A percentile compares a stretch with the other conserved stretches of the same genome.
Conservation (phyloP, 2,888 invertebrate genomes). For the Busseola fusca region DNA sequence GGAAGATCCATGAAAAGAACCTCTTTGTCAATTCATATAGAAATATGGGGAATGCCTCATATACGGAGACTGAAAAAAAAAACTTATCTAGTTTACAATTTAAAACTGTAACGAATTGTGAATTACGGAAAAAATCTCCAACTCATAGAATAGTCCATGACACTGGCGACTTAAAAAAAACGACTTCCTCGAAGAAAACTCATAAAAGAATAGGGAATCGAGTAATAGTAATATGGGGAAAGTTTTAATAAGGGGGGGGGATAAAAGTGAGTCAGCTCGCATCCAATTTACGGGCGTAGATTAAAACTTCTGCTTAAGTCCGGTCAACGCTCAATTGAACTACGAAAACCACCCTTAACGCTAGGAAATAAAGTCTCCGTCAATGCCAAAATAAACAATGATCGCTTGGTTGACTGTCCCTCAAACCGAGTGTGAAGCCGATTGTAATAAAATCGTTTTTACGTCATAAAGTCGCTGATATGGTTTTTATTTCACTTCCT, state of each 20-base stretch:
- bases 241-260: slow-evolving; percentile 82
- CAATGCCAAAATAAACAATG: not conserved
- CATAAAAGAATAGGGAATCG: slow-evolving; percentile 79
- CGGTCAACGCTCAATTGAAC: slow-evolving; percentile 11
- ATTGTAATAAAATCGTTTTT: slow-evolving; percentile 68
- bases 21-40: not conserved
- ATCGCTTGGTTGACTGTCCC: slow-evolving; percentile 18
- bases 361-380: not conserved
- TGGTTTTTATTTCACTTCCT: slow-evolving; percentile 55
- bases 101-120: not conserved
- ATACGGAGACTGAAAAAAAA: not conserved
- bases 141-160: not conserved
- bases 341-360: slow-evolving; percentile 6
- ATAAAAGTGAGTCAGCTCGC: slow-evolving; percentile 78
- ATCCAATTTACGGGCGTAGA: slow-evolving; percentile 78
- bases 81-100: not conserved
- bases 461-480: slow-evolving; percentile 64
- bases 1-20: not conserved
- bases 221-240: slow-evolving; percentile 82
- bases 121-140: not conserved
- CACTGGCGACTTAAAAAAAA: slow-evolving; percentile 55
- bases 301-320: slow-evolving; percentile 77
- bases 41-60: not conserved
- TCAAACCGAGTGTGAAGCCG: slow-evolving; percentile 75
- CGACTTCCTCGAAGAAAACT: slow-evolving; percentile 70